Conservation (phyloP, 2,888 invertebrate species). For the Nysson spinosus region DNA sequence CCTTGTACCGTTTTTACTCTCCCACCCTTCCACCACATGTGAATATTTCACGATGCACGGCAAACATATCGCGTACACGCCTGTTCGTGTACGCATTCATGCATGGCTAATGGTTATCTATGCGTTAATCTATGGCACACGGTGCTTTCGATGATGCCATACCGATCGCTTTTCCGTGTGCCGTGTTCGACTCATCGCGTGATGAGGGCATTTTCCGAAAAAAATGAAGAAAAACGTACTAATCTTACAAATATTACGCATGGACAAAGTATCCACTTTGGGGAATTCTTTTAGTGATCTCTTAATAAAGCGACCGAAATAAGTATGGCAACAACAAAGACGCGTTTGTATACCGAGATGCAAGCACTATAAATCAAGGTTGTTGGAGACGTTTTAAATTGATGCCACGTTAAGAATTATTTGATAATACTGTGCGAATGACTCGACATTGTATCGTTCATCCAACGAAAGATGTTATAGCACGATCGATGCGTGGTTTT, state of each 20-base stretch:
- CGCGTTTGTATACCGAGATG: too few species aligned
- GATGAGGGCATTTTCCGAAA: constrained; percentile 49
- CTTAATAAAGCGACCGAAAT: too few species aligned
- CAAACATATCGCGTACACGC: constrained; percentile 1
- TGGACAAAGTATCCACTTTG: too few species aligned
- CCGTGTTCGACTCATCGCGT: constrained; percentile 44
- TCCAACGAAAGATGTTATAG: constrained; percentile 22
- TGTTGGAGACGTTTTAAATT: too few species aligned
- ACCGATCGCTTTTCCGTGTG: constrained; percentile 47
- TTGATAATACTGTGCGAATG: too few species aligned
- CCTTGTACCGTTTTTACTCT: not conserved
- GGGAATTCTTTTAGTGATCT: too few species aligned
- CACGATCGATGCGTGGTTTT: constrained; percentile 33
- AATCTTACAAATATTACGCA: too few species aligned
- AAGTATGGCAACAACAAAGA: too few species aligned
- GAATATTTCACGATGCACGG: constrained; percentile 18
- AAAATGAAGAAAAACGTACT: too few species aligned
- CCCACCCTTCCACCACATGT: not conserved
- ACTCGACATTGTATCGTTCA: too few species aligned
- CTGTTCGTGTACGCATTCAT: constrained; percentile 59
- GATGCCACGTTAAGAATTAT: too few species aligned
- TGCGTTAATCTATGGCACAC: constrained; percentile 57
- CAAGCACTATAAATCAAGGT: too few species aligned
- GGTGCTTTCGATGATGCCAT: constrained; percentile 34
- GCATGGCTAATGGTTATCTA: constrained; percentile 65